A percentile compares a stretch with the other conserved stretches of the same genome.
Conservation (phyloP, 1,140 invertebrate genomes). For the Aphidius gifuensis region DNA sequence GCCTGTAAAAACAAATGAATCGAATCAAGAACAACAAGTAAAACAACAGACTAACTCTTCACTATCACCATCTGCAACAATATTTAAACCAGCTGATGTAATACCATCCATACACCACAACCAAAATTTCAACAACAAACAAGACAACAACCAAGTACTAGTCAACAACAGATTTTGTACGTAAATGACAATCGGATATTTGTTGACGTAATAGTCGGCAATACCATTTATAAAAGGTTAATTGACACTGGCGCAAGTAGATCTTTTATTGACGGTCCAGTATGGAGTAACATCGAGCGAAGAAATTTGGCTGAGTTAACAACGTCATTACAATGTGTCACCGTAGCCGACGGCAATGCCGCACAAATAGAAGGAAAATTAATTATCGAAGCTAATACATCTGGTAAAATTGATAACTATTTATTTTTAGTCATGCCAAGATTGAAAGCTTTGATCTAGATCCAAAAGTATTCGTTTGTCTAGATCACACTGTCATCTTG, state of each 20-base stretch:
- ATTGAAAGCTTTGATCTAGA: constrained; percentile 2
- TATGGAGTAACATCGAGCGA: background rate
- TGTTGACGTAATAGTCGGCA: background rate
- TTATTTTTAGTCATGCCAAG: background rate
- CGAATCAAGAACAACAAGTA: too few relatives aligned
- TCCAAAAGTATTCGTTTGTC: background rate
- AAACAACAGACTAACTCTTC: background rate
- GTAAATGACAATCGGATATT: background rate
- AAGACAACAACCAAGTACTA: background rate
- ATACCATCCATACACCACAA: background rate
- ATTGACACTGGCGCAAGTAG: constrained; percentile 12
- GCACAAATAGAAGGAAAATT: constrained; percentile 2
- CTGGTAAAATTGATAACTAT: background rate
- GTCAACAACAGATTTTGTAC: background rate
- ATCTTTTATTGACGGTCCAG: constrained; percentile 2
- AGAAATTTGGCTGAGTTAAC: background rate
- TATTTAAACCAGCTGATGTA: background rate
- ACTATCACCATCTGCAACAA: background rate
- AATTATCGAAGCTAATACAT: background rate
- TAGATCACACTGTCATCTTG: constrained; percentile 3
- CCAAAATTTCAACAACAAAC: too few relatives aligned
- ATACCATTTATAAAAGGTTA: background rate
- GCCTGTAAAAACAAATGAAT: constrained; percentile 11
- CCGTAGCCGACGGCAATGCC: background rate
- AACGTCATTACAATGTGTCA: background rate